Evolutionary conservation across 2,888 invertebrate species (phyloP), one percentile per base, ranked within the genome.

Genomic region (Athetis lepigone): DNA sequence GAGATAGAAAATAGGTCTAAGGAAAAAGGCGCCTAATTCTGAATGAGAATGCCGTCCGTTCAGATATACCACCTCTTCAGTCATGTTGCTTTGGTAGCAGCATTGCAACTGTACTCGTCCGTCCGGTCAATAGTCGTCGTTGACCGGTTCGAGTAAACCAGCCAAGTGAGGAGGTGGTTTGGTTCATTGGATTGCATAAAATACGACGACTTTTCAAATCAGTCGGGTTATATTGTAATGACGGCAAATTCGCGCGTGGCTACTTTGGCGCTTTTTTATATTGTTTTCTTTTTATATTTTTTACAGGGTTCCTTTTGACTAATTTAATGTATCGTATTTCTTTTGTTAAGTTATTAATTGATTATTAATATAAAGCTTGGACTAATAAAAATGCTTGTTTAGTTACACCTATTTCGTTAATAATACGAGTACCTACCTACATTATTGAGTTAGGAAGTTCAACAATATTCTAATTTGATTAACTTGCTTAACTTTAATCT

Each of bases 11-110:
- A 70, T 57, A 45, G 61, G 37, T 55, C 47, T 59, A 49, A 51
- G 29, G 66, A 62, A 75, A 68, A 64, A 77, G 77, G 77, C 81
- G 86, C 85, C 81, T 69, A 82, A 82, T 84, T 83, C 78, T 73
- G 63, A 58, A 39, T 64, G 64, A 80, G 66, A 64, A 82, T 78
- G 79, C 85, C 82, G 83, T 82, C 83, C 72, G 79, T 80, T 78
- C 82, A 51, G 61, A 73, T 78, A 82, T 68, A 87, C 82, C 90
- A 86, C 92, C 90, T 91, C 82, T 74, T 75, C 63, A 80, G 80
- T 92, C 85, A 90, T 93, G 93, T 69, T 87, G 90, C 91, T 90
- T 92, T 93, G 91, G 93, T 94, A 90, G 82, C 78, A 77, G 89
- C 91, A 91, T 93, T 94, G 94, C 93, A 93, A 90, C 90, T 88